A percentile compares a stretch with the other conserved stretches of the same genome.
phyloP scores from a whole-genome alignment of 2,797 vertebrate genomes.

The Arctocebus calabarensis region DNA sequence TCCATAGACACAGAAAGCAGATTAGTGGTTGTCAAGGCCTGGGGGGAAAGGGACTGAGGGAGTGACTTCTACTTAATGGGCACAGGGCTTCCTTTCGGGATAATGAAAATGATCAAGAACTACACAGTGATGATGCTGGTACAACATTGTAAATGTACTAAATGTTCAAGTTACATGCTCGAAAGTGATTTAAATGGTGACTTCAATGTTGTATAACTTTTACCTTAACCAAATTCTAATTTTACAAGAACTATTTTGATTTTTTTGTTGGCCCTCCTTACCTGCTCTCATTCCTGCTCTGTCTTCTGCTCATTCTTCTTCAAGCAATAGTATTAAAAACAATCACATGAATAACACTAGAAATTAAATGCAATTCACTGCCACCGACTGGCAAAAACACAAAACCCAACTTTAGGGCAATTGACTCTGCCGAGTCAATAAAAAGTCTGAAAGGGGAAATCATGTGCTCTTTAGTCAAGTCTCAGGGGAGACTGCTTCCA shows the following conservation, averaged over 20 bases:
- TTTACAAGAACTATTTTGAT: background rate
- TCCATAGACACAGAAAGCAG: constrained; percentile 8
- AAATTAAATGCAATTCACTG: constrained; percentile 57
- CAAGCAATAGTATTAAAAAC: constrained; percentile 18
- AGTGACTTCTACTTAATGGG: background rate
- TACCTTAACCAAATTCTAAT: background rate
- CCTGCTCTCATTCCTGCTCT: background rate
- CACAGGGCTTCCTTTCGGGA: background rate
- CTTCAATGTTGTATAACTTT: background rate
- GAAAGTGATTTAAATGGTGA: background rate
- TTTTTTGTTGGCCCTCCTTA: background rate
- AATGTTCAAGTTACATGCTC: background rate
- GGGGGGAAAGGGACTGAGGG: background rate
- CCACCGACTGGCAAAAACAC: background rate
- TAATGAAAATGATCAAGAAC: background rate
- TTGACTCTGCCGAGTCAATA: background rate
- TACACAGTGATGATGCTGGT: background rate
- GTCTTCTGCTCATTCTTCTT: constrained; percentile 27
- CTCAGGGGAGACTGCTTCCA: constrained; percentile 21
- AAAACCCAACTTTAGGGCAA: constrained; percentile 53
- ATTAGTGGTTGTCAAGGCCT: background rate
- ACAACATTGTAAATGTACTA: background rate
- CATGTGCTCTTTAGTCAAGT: background rate
- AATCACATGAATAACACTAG: background rate
- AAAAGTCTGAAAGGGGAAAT: constrained; percentile 33